Evolutionary conservation across 2,888 invertebrate genomes (phyloP).

Genomic region (Leucophora obtusa): DNA sequence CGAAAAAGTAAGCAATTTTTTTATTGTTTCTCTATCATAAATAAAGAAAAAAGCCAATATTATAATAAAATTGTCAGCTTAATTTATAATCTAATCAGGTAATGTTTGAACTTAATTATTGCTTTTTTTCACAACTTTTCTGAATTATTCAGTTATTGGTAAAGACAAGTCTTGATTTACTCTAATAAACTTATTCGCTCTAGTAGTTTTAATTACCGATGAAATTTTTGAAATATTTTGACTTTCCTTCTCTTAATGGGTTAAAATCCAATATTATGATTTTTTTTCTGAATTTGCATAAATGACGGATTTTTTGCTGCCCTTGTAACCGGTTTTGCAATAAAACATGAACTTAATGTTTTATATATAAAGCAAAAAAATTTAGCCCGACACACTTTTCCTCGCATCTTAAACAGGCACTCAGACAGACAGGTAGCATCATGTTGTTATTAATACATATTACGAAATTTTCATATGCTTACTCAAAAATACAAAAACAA

Average conservation of each 20-base stretch:
- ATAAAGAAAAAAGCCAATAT: too few species aligned
- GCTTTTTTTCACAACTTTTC: too few species aligned
- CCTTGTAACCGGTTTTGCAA: conserved; percentile 67
- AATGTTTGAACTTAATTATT: too few species aligned
- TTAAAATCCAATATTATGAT: conserved; percentile 32
- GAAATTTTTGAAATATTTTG: too few species aligned
- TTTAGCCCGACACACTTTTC: conserved; percentile 59
- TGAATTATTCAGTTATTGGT: too few species aligned
- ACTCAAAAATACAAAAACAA: neutral
- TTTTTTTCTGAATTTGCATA: conserved; percentile 69
- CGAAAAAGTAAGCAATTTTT: too few species aligned
- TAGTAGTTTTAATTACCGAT: too few species aligned
- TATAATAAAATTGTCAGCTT: too few species aligned
- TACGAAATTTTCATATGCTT: conserved; percentile 68
- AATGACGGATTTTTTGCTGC: conserved; percentile 67
- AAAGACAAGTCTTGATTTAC: too few species aligned
- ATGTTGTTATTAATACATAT: conserved; percentile 61
- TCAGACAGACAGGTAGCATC: conserved; percentile 47
- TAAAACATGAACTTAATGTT: conserved; percentile 74
- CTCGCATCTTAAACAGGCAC: conserved; percentile 35
- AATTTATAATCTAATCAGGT: too few species aligned
- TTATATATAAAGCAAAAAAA: conserved; percentile 36
- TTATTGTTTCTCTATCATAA: too few species aligned
- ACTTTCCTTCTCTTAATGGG: conserved; percentile 13
- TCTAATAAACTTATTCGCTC: too few species aligned